Conservation (phyloP, 1,140 invertebrate genomes). For the Cherax destructor region DNA sequence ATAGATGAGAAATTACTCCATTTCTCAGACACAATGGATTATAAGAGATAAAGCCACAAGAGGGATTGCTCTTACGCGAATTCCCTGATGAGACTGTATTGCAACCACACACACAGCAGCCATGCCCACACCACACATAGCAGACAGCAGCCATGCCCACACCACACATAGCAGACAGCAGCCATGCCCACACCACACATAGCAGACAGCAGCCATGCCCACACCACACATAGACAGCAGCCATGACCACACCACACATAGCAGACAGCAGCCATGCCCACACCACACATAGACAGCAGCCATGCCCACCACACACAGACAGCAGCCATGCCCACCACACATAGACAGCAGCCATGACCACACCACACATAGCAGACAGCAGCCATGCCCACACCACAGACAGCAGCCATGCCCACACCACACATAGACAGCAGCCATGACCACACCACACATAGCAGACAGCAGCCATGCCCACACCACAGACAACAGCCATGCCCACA, state of each 20-base stretch:
- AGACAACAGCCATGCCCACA: too few relatives aligned
- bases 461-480: neutral
- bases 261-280: neutral
- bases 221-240: neutral
- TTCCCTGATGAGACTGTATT: neutral
- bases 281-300: too few relatives aligned
- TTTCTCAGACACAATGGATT: slow-evolving; percentile 5
- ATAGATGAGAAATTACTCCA: slow-evolving; percentile 1
- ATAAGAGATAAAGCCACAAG: neutral
- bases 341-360: neutral
- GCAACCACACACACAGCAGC: neutral
- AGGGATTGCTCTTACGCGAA: neutral
- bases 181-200: neutral
- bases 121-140: neutral
- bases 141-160: neutral
- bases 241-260: too few relatives aligned
- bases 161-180: neutral
- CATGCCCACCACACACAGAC: neutral
- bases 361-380: neutral
- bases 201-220: neutral
- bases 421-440: neutral
- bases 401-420: neutral
- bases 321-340: neutral
- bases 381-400: neutral
- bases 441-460: too few relatives aligned